Percentiles rank a stretch among this genome's conserved stretches.
Evolutionary conservation across 1,140 invertebrate species (phyloP).

Genomic region (Cotesia chilonis): DNA sequence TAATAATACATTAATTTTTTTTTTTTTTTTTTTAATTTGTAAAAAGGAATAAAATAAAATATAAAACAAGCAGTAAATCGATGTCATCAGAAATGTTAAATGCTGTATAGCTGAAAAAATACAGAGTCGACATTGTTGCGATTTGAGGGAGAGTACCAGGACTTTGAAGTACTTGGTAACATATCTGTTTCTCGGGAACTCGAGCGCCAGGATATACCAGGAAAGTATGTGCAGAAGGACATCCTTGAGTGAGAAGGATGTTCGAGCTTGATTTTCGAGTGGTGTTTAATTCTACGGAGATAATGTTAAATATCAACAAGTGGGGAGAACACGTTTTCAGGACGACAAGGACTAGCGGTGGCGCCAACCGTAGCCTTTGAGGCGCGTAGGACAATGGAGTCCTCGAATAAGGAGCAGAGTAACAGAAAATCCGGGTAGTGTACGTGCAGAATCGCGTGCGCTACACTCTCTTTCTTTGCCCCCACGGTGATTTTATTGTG

Average conservation of each 20-base stretch:
- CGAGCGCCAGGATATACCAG: slow-evolving; percentile 60
- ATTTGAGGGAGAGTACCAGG: too few relatives aligned
- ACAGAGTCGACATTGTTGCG: too few relatives aligned
- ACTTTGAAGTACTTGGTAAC: too few relatives aligned
- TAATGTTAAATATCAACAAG: not conserved
- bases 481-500: not conserved
- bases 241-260: not conserved
- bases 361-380: slow-evolving; percentile 35
- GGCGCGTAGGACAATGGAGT: slow-evolving; percentile 58
- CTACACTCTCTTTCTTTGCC: slow-evolving; percentile 36
- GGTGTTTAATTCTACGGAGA: not conserved
- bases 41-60: too few relatives aligned
- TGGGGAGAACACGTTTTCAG: slow-evolving; percentile 35
- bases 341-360: slow-evolving; percentile 38
- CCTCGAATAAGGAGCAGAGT: slow-evolving; percentile 56
- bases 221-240: slow-evolving; percentile 45
- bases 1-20: too few relatives aligned
- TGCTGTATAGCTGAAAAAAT: too few relatives aligned
- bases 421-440: slow-evolving; percentile 51
- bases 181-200: slow-evolving; percentile 48
- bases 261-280: not conserved
- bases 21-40: too few relatives aligned
- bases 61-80: too few relatives aligned
- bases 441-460: slow-evolving; percentile 18
- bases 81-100: too few relatives aligned